Evolutionary conservation across 1,140 invertebrate genomes (phyloP).

Genomic region (Samia ricini): DNA sequence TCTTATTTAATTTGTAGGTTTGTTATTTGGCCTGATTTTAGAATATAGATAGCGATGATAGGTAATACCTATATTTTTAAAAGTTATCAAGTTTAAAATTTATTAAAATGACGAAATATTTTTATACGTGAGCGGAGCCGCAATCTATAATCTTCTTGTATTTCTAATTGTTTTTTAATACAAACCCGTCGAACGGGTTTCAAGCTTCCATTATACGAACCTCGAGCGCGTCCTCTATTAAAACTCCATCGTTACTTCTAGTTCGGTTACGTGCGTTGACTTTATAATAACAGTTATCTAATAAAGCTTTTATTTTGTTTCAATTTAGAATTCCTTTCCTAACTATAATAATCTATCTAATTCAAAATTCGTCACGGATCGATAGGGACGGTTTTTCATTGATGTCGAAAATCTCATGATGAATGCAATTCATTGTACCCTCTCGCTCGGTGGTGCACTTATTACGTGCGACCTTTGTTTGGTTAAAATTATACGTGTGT

Average conservation of each 20-base stretch:
- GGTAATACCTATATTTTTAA: too few species aligned
- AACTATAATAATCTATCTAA: conserved; percentile 41
- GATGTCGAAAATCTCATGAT: conserved; percentile 54
- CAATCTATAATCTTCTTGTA: background rate
- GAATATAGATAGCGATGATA: too few species aligned
- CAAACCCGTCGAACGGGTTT: background rate
- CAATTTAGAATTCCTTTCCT: background rate
- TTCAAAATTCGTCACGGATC: conserved; percentile 44
- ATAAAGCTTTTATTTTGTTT: background rate
- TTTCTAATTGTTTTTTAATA: conserved; percentile 3
- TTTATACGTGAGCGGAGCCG: too few species aligned
- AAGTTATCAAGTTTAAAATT: too few species aligned
- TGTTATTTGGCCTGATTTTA: too few species aligned
- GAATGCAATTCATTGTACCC: conserved; percentile 48
- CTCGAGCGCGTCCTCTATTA: conserved; percentile 1
- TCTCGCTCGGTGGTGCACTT: too few species aligned
- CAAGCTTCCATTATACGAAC: background rate
- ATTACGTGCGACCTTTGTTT: conserved; percentile 56
- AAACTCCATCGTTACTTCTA: background rate
- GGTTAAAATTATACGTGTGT: conserved; percentile 57
- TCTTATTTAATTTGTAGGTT: too few species aligned
- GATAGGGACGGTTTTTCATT: conserved; percentile 47
- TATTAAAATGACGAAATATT: too few species aligned
- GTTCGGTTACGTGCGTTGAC: background rate
- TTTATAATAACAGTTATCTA: background rate